Evolutionary conservation across 2,797 vertebrate genomes (phyloP), one percentile per base, ranked within the genome.

Genomic region (Neopelma chrysocephalum): DNA sequence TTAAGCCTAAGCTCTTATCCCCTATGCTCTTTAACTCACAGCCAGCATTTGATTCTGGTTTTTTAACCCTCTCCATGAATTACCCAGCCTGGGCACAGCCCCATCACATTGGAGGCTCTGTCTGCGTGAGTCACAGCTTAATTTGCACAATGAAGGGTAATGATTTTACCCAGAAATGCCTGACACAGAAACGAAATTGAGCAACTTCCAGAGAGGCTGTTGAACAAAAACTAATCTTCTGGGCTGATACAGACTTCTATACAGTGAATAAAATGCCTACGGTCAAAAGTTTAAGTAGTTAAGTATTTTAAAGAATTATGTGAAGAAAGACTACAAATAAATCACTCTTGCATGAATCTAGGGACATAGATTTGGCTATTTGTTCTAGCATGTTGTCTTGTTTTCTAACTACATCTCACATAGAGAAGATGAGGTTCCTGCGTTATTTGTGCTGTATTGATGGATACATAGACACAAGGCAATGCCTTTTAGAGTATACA

Each of bases 1-100:
- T 98, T 98, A 98, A 98, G 95, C 95, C 95, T 96, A 93, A 97
- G 92, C 87, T 97, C 96, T 97, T 95, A 96, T 89, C 87, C 82
- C 93, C 88, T 95, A 71, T 95, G 95, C 93, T 97, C 92, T 97
- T 97, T 97, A 97, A 94, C 94, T 97, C 95, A 89, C 87, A 97
- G 95, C 73, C 84, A 95, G 95, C 83, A 93, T 51, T 94, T 96
- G 94, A 94, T 95, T 97, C 96, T 95, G 95, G 85, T 96, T 95
- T 95, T 94, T 91, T 94, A 97, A 96, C 93, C 86, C 80, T 97
- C 90, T 94, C 84, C 81, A 94, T 96, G 95, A 96, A 96, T 97
- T 96, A 97, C 87, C 82, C 82, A 10, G 96, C 92, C 86, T 87
- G 95, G 95, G 90, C 23, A 31, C 80, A 95, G 92, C 64, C 81